Evolutionary conservation across 2,113 vertebrate genomes (phyloP), one percentile per base, ranked within the genome.

Genomic region (Menidia beryllina): DNA sequence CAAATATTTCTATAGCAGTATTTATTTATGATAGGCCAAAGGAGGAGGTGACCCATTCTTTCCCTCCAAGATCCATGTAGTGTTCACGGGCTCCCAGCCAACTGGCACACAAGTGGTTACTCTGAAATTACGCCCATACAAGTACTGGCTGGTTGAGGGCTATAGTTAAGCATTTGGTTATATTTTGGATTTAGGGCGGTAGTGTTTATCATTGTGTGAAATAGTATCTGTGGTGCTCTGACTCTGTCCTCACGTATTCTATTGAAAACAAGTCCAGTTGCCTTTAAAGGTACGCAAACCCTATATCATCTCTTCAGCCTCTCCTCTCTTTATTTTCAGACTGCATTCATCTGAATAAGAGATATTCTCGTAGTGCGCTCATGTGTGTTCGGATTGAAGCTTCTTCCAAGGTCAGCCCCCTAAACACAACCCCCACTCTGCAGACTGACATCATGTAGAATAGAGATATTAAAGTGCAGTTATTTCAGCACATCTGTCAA

Each of bases 1-100:
- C 86, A 91, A 90, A 91, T 90, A 90, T 88, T 89, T 90, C 86
- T 87, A 64, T 83, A 85, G 85, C 83, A 76, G 62, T 89, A 90
- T 89, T 92, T 89, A 91, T 90, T 90, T 81, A 89, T 89, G 82
- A 89, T 89, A 70, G 82, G 75, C 86, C 61, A 78, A 72, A 64
- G 87, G 82, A 60, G 77, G 75, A 72, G 83, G 82, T 66, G 79
- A 81, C 48, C 64, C 71, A 48, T 77, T 89, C 79, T 85, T 70
- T 83, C 72, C 71, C 75, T 86, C 72, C 67, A 75, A 82, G 67
- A 83, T 76, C 78, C 52, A 39, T 66, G 78, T 75, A 63, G 66
- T 77, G 77, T 82, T 77, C 75, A 53, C 34, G 77, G 75, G 85
- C 81, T 59, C 65, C 70, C 52, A 75, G 82, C 86, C 90, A 91